Evolutionary conservation across 2,888 invertebrate genomes (phyloP), one percentile per base, ranked within the genome.

Genomic region (Exocentrus adspersus): DNA sequence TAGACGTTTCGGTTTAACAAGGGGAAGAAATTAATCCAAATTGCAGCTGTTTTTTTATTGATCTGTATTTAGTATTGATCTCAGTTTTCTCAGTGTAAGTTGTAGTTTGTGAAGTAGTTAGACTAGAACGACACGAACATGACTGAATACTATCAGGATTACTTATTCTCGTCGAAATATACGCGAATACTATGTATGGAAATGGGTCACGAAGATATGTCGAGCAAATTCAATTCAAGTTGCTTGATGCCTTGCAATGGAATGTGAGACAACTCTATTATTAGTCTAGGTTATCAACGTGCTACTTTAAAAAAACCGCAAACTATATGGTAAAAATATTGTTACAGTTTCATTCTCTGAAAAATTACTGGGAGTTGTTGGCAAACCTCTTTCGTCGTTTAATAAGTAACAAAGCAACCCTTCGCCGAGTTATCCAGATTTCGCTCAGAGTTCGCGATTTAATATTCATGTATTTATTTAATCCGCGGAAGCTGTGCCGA

Each of bases 401-500:
- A 14, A 32, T 32, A 7, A 14, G 32, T 32, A 37, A 32, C 51
- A 51, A 19, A 37, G 19, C 51, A 51, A 51, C 17, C 20, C 19
- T 51, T 51, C 17, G 17, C 30, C 32, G 17, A 21, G 42, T n/a
- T n/a, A 41, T 41, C 42, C 21, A 42, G 12, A 53, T 41, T 14
- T 20, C 21, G 32, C 32, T 51, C 53, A 53, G 53, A 53, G 53
- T 41, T 41, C 24, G 20, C 20, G 53, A 41, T 53, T 53, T 53
- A 53, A 42, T 41, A 52, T 53, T 51, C 51, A 51, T 51, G 51
- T 51, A 51, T 24, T 60, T 37, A 46, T 60, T 21, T 52, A 52
- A 60, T 53, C 32, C 24, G 16, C 37, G 5, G 24, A 14, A 24
- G 17, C 43, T 10, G 45, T 41, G 20, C 24, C 42, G 53, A 60